phyloP scores from a whole-genome alignment of 2,113 vertebrate species.

The Dryoscopus gambensis region DNA sequence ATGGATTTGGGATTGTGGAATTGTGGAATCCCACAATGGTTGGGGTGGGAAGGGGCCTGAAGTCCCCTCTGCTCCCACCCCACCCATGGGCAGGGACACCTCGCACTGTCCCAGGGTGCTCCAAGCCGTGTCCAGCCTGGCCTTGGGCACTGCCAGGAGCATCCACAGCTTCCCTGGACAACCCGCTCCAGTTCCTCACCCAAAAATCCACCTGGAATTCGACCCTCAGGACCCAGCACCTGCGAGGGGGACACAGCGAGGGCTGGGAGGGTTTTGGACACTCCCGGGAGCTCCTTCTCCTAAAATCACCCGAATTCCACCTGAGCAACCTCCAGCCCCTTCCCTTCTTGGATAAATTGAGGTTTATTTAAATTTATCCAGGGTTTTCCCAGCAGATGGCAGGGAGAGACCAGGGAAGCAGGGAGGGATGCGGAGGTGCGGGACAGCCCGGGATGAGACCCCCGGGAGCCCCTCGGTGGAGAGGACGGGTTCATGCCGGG shows the following conservation, averaged over 20 bases:
- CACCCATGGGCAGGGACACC: background rate
- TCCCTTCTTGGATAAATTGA: background rate
- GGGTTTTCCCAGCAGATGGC: background rate
- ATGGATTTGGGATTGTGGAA: background rate
- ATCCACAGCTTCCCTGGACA: background rate
- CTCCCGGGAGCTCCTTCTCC: background rate
- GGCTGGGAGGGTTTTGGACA: fast-evolving
- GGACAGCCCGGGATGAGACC: background rate
- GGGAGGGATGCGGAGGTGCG: too few species aligned
- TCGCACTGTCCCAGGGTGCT: background rate
- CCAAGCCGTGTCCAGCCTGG: background rate
- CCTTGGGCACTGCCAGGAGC: background rate
- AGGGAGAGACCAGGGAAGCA: background rate
- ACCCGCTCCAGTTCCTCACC: background rate
- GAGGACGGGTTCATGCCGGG: fast-evolving
- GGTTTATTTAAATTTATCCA: background rate
- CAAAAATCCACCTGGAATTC: background rate
- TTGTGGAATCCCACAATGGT: background rate
- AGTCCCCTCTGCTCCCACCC: fast-evolving
- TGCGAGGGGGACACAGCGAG: fast-evolving
- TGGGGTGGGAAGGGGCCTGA: background rate
- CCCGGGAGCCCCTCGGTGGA: background rate
- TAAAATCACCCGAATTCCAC: background rate
- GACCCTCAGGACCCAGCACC: too few species aligned
- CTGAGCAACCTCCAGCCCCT: background rate